Evolutionary conservation across 1,140 invertebrate genomes (phyloP), one percentile per base, ranked within the genome.

Genomic region (Doryteuthis pealeii): DNA sequence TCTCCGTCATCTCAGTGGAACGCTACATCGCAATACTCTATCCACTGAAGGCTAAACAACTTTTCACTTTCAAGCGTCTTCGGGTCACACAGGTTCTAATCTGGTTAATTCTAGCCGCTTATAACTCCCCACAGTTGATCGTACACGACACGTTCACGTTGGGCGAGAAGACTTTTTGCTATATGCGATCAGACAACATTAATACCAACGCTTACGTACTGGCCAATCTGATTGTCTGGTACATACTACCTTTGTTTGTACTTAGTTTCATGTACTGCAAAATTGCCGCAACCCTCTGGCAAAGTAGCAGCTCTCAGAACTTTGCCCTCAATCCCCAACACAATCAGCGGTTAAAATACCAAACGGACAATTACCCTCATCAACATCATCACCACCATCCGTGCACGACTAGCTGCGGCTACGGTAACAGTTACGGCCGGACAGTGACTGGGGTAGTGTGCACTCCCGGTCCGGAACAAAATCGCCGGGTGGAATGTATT

Each of bases 211-310:
- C 62, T 26, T 75, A 75, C 71, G 28, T 45, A 32, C 82, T 81
- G 1, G 72, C 76, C 28, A 84, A 84, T 74, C 82, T 87, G 68
- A 66, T 84, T 4, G 45, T 85, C n/a, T 85, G 85, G 94, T 97
- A 96, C 88, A 90, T 91, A 31, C 88, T 95, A 6, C 96, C 96
- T 0, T 88, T 97, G 30, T 83, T 92, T 15, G 91, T 94, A 32
- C 96, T 97, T 74, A 91, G 94, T 65, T 94, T 92, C 83, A 94
- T 93, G 81, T 97, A 96, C 78, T 91, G 91, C 0, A 93, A 93
- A 40, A 96, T 96, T 68, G 80, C 84, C 0, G 73, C 78, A 22
- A 78, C 79, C 0, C 89, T 97, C 68, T 92, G 91, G 85, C 74
- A 76, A 40, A 80, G 76, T 58, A 75, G 80, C 31, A 33, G 62